phyloP scores from a whole-genome alignment of 2,888 invertebrate genomes.

The Noctua janthe region DNA sequence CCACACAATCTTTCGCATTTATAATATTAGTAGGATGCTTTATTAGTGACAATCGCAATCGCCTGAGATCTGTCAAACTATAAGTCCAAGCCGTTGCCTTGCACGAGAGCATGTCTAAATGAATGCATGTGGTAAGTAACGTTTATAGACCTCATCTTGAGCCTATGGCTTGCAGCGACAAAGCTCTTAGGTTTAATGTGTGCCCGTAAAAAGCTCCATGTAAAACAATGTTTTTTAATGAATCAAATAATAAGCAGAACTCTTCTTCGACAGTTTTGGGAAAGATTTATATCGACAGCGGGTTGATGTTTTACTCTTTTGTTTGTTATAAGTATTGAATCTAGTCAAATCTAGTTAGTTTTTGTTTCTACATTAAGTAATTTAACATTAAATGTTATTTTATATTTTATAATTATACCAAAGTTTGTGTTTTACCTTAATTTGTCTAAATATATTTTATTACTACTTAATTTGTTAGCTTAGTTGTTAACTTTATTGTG shows the following conservation, averaged over 20 bases:
- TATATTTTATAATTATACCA: not conserved
- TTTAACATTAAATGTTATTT: not conserved
- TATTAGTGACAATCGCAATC: not conserved
- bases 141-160: not conserved
- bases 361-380: not conserved
- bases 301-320: no score
- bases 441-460: not conserved
- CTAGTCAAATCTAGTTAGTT: not conserved
- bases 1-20: no score
- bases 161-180: not conserved
- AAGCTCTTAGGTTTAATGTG: not conserved
- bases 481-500: not conserved
- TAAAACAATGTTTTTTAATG: not conserved
- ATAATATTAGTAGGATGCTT: no score
- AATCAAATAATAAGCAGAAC: not conserved
- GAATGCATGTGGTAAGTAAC: not conserved
- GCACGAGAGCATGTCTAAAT: not conserved
- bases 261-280: not conserved
- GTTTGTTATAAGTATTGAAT: not conserved
- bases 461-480: not conserved
- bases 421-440: not conserved
- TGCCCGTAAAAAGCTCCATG: not conserved
- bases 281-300: not conserved
- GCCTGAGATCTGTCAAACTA: not conserved
- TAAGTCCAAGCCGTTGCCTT: not conserved